These are phyloP conservation scores for Drosophila murphyi DNA, from an alignment of 1,140 invertebrate genomes.

Conservation along the genomic window DNA sequence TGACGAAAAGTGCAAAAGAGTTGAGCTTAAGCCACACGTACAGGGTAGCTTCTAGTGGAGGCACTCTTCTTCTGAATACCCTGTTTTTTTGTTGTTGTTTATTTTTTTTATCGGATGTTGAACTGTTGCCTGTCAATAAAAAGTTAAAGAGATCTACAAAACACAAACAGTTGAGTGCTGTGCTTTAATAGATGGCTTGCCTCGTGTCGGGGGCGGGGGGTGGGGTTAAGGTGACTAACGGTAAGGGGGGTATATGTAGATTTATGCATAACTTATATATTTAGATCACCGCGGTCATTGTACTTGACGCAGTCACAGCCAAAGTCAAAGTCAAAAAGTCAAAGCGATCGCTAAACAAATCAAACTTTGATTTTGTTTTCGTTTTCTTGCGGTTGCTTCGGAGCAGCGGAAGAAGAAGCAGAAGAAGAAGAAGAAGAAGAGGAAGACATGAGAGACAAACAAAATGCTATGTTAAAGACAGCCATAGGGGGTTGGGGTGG, in stretches of 20 bases:
- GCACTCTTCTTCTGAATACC: neutral
- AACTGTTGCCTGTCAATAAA: neutral
- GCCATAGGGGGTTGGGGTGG: neutral
- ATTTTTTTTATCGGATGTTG: slow-evolving; percentile 12
- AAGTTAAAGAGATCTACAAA: neutral
- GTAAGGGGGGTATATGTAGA: neutral
- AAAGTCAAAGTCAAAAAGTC: slow-evolving; percentile 17
- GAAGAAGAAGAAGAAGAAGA: no score
- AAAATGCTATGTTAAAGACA: neutral
- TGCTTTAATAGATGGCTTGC: neutral
- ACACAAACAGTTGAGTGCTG: neutral
- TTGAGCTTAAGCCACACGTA: neutral
- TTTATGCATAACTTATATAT: neutral
- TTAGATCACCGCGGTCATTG: slow-evolving; percentile 60
- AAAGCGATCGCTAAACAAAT: slow-evolving; percentile 31
- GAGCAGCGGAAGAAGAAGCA: neutral
- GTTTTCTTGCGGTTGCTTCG: slow-evolving; percentile 46
- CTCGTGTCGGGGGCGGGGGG: no score
- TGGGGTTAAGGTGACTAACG: no score
- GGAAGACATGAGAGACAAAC: slow-evolving; percentile 18
- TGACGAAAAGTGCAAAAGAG: neutral
- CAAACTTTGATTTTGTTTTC: slow-evolving; percentile 51
- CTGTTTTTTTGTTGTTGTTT: no score
- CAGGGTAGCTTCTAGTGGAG: neutral
- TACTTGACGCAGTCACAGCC: slow-evolving; percentile 52